Base-by-base conservation (phyloP, 64 coral and sea anemone genomes). In the Montipora foliosa region DNA sequence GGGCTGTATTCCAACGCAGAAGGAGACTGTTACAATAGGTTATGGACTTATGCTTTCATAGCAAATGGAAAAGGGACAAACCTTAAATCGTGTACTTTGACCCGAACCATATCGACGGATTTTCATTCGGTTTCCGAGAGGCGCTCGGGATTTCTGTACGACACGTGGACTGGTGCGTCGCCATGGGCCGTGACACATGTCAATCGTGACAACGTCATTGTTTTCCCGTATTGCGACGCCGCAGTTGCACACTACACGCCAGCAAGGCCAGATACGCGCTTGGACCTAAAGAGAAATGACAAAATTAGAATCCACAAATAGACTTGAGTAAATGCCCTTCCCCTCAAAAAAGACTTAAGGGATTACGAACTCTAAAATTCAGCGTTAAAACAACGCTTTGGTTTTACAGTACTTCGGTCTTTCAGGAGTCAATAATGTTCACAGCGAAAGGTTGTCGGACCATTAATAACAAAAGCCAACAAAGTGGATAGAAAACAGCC, bases 181-280 rank as follows among this genome's bases (percentile, higher is more conserved):
- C 92, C 92, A 93, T 79, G 83, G 52, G 11, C 96, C 89, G 49
- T 97, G 68, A 83, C 96, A 97, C 96, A 97, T 97, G 71, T 97
- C 96, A 11, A 97, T 71, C 4, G 79, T 89, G 0, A 97, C 89
- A 9, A 97, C 96, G 25, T 97, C 93, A 61, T 97, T 91, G 46
- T 97, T 91, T 78, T 97, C 93, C 3, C 96, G 92, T 51, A 97
- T 92, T 15, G 93, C 93, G 13, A 97, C 89, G 55, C 96, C 96
- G 59, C 96, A 97, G 89, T 97, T 97, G 95, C 96, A 97, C 47
- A 97, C 96, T 45, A 97, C 96, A 44, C 96, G 74, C 96, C 96
- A 97, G 50, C 96, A 97, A 19, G 96, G 96, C 96, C 96, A 97
- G 49, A 97, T 88, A 73, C 96, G 96, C 3, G 93, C 91, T 37